phyloP scores from a whole-genome alignment of 2,797 vertebrate species.

The Syngnathus acus region DNA sequence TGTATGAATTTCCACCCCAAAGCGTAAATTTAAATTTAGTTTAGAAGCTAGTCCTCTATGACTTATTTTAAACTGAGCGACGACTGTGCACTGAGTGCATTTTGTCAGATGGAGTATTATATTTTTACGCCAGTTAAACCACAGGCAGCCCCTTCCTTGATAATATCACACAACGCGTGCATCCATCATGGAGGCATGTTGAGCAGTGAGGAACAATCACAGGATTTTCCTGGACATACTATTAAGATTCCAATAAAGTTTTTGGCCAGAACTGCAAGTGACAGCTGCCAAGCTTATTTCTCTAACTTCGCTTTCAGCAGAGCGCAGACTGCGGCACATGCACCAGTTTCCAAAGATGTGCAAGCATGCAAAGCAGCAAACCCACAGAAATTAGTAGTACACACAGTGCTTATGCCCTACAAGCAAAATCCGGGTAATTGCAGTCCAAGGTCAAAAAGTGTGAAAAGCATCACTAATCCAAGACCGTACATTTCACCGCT shows the following conservation, averaged over 20 bases:
- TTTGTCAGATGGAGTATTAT: not conserved
- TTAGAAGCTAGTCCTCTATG: too few species aligned
- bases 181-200: constrained; percentile 25
- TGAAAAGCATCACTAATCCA: not conserved
- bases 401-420: constrained; percentile 23
- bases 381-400: constrained; percentile 29
- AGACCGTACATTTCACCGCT: not conserved
- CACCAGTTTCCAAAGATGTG: constrained; percentile 41
- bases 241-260: constrained; percentile 18
- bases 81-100: not conserved
- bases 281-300: constrained; percentile 71
- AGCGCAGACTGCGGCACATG: constrained; percentile 50
- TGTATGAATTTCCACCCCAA: not conserved
- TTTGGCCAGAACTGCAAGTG: constrained; percentile 52
- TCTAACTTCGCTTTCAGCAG: constrained; percentile 52
- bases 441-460: constrained; percentile 5
- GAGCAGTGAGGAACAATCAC: constrained; percentile 37
- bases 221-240: constrained; percentile 52
- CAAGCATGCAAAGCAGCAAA: constrained; percentile 32
- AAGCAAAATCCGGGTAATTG: not conserved
- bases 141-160: constrained; percentile 36
- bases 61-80: not conserved
- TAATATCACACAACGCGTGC: constrained; percentile 30
- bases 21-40: not conserved
- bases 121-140: constrained; percentile 58